Evolutionary conservation across 92 coral and sea anemone species (phyloP).

Genomic region (Porites lobata): DNA sequence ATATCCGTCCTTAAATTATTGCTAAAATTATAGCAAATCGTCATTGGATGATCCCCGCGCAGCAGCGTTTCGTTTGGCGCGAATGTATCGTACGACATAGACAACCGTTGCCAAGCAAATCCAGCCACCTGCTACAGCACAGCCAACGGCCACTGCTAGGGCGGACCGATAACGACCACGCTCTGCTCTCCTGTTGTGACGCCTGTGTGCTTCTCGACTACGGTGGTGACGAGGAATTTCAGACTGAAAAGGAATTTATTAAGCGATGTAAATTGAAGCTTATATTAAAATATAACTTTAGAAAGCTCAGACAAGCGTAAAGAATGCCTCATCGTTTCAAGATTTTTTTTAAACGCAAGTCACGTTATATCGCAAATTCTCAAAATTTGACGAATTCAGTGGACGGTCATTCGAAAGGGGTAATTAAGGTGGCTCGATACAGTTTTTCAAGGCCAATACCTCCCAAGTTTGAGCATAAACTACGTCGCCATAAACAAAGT

Average conservation of each 20-base stretch:
- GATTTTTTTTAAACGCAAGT: too few relatives aligned
- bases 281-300: too few relatives aligned
- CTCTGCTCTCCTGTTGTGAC: slow-evolving; percentile 74
- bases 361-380: too few relatives aligned
- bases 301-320: too few relatives aligned
- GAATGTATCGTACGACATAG: slow-evolving; percentile 88
- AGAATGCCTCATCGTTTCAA: too few relatives aligned
- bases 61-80: slow-evolving; percentile 72
- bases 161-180: slow-evolving; percentile 88
- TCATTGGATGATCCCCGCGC: slow-evolving; percentile 10
- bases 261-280: neutral
- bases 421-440: too few relatives aligned
- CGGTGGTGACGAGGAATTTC: slow-evolving; percentile 77
- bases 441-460: too few relatives aligned
- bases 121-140: slow-evolving; percentile 96
- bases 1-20: too few relatives aligned
- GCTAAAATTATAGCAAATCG: slow-evolving; percentile 12
- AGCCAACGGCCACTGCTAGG: slow-evolving; percentile 87
- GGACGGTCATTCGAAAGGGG: too few relatives aligned
- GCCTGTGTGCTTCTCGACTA: slow-evolving; percentile 62
- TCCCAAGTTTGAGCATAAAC: too few relatives aligned
- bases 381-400: too few relatives aligned
- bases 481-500: too few relatives aligned
- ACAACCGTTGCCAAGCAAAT: slow-evolving; percentile 91
- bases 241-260: slow-evolving; percentile 39